Evolutionary conservation across 2,888 invertebrate genomes (phyloP).

Genomic region (Acleris sparsana): DNA sequence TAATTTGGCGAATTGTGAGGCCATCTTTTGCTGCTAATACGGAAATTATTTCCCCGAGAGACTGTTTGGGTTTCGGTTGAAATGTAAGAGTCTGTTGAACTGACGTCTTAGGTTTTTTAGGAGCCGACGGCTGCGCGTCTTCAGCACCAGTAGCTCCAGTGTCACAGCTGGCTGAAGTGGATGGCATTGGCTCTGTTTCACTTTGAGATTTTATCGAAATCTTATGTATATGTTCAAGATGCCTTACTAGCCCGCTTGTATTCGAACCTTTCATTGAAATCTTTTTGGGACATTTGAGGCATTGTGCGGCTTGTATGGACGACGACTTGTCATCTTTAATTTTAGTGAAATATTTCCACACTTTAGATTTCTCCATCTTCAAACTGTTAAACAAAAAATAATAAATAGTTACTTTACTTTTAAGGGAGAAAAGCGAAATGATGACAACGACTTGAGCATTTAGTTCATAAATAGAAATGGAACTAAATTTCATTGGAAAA

Average conservation of each 20-base stretch:
- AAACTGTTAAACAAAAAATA: conserved; percentile 2
- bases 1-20: conserved; percentile 25
- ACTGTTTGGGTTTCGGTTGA: conserved; percentile 18
- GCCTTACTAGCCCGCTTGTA: conserved; percentile 30
- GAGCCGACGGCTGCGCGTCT: no score
- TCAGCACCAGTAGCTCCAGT: conserved; percentile 1
- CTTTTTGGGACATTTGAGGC: conserved; percentile 24
- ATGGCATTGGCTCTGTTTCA: conserved; percentile 14
- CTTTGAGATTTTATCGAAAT: conserved; percentile 22
- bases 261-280: conserved; percentile 29
- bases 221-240: conserved; percentile 25
- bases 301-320: conserved; percentile 18
- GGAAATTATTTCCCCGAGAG: conserved; percentile 23
- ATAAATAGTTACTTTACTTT: conserved; percentile 11
- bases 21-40: conserved; percentile 26
- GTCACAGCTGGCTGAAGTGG: neutral
- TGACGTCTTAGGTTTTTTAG: no score
- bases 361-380: conserved; percentile 32
- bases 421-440: conserved; percentile 6
- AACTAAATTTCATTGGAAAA: no score
- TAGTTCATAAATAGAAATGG: no score
- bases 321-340: conserved; percentile 20
- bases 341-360: conserved; percentile 34
- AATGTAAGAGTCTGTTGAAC: conserved; percentile 15
- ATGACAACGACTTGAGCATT: no score